Evolutionary conservation across 2,888 invertebrate species (phyloP).

Genomic region (Acanthoscelides obtectus): DNA sequence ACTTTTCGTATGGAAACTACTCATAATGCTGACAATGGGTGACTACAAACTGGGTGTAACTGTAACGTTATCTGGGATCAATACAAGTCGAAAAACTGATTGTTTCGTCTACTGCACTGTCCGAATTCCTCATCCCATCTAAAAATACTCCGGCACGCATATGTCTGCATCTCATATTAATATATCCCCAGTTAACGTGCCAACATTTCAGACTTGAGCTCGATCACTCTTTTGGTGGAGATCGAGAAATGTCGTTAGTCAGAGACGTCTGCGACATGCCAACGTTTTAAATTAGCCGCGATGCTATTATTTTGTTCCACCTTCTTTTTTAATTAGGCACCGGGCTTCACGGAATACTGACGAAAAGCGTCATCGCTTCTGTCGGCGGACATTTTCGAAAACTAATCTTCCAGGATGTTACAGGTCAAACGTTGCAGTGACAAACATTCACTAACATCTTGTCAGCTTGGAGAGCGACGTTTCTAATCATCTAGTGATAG

Average conservation of each 20-base stretch:
- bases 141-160: neutral
- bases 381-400: neutral
- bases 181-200: slow-evolving; percentile 39
- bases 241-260: neutral
- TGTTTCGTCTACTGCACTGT: neutral
- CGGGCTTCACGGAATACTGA: neutral
- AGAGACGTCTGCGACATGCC: neutral
- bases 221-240: slow-evolving; percentile 27
- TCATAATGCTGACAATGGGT: too few species aligned
- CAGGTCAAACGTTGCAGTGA: neutral
- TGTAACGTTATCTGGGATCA: too few species aligned
- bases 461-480: neutral
- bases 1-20: too few species aligned
- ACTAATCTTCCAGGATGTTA: neutral
- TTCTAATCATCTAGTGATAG: neutral
- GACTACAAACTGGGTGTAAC: too few species aligned
- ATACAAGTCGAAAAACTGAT: too few species aligned
- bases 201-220: slow-evolving; percentile 29
- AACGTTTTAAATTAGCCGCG: neutral
- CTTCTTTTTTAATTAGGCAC: neutral
- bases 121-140: neutral
- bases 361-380: neutral
- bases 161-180: slow-evolving; percentile 27
- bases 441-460: neutral
- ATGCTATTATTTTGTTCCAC: neutral